phyloP scores from a whole-genome alignment of 2,888 invertebrate genomes.

The Aquatica leii region DNA sequence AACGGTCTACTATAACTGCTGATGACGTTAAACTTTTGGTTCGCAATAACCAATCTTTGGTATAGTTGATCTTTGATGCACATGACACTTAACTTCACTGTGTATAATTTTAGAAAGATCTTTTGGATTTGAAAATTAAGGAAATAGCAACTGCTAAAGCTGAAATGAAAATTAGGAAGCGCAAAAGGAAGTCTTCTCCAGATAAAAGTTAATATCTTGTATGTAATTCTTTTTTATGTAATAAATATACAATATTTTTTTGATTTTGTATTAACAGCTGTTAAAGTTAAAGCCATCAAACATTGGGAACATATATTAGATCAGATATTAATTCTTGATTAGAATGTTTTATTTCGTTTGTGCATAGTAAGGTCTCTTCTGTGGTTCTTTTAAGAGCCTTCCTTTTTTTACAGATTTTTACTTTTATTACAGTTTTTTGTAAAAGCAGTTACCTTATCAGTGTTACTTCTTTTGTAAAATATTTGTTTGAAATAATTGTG shows the following conservation, averaged over 20 bases:
- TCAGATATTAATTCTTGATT: too few relatives aligned
- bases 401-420: too few relatives aligned
- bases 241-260: background rate
- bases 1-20: constrained; percentile 66
- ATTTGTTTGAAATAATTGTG: too few relatives aligned
- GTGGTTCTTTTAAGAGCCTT: too few relatives aligned
- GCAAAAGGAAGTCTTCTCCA: constrained; percentile 18
- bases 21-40: constrained; percentile 73
- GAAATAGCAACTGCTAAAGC: constrained; percentile 38
- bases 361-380: too few relatives aligned
- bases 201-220: background rate
- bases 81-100: background rate
- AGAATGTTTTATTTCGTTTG: too few relatives aligned
- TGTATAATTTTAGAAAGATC: constrained; percentile 43
- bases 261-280: too few relatives aligned
- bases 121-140: constrained; percentile 45
- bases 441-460: too few relatives aligned
- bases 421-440: too few relatives aligned
- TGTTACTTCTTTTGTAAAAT: too few relatives aligned
- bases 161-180: constrained; percentile 26
- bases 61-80: constrained; percentile 52
- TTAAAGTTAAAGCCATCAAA: too few relatives aligned
- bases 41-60: constrained; percentile 69
- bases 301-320: too few relatives aligned
- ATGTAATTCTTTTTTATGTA: background rate